These are phyloP conservation scores for Cirrhinus mrigala DNA, from an alignment of 2,797 vertebrate species.

Conservation along the genomic window DNA sequence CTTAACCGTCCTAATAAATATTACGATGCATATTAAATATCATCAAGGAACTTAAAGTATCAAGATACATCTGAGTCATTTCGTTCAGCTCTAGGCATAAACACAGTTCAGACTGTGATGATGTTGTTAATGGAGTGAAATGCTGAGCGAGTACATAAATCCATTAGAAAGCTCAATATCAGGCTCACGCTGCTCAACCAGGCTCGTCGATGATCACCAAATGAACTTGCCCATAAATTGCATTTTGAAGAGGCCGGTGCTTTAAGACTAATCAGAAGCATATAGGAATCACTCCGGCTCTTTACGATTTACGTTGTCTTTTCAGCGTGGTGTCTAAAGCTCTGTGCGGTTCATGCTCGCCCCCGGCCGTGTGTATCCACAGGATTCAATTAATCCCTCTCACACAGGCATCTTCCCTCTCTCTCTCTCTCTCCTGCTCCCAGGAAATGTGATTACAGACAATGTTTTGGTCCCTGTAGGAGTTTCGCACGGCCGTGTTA, in stretches of 20 bases:
- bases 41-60: constrained; percentile 10
- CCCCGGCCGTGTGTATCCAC: constrained; percentile 3
- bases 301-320: not conserved
- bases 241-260: not conserved
- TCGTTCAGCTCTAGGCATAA: not conserved
- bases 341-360: not conserved
- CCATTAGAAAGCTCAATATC: constrained; percentile 64
- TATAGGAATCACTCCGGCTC: not conserved
- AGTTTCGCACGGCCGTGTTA: constrained; percentile 28
- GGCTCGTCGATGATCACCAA: constrained; percentile 30
- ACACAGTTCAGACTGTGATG: constrained; percentile 38
- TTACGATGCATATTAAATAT: not conserved
- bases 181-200: constrained; percentile 36
- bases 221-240: not conserved
- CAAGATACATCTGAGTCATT: not conserved
- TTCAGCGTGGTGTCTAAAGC: not conserved
- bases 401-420: constrained; percentile 21
- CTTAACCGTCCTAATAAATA: not conserved
- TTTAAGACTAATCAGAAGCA: constrained; percentile 25
- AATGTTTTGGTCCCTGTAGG: constrained; percentile 50
- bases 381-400: constrained; percentile 36
- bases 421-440: constrained; percentile 25
- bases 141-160: constrained; percentile 64
- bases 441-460: constrained; percentile 54
- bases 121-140: constrained; percentile 55